These are phyloP conservation scores for Coremacera marginata DNA, from an alignment of 2,888 invertebrate genomes.

Conservation along the genomic window DNA sequence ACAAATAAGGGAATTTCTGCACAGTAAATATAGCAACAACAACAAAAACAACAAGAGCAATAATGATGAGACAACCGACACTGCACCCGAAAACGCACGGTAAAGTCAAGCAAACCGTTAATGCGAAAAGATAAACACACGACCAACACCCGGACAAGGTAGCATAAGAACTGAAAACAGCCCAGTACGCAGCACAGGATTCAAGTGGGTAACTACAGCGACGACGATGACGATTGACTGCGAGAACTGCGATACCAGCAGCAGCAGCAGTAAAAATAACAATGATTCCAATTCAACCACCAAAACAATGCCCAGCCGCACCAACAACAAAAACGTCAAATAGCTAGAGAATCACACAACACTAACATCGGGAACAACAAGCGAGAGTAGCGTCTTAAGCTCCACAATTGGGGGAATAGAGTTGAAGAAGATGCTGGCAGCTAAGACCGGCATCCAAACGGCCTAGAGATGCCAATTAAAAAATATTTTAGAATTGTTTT, in stretches of 20 bases:
- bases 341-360: background rate
- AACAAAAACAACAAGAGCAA: constrained; percentile 18
- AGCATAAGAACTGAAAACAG: constrained; percentile 25
- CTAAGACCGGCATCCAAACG: constrained; percentile 15
- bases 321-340: background rate
- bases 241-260: background rate
- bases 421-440: background rate
- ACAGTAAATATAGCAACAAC: background rate
- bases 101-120: background rate
- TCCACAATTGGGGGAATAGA: background rate
- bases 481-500: too few species aligned
- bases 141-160: constrained; percentile 11
- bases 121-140: background rate
- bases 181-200: background rate
- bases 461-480: too few species aligned
- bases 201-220: constrained; percentile 5
- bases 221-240: background rate
- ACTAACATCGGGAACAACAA: background rate
- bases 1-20: constrained; percentile 32
- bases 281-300: constrained; percentile 17
- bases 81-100: background rate
- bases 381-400: background rate
- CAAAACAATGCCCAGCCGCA: constrained; percentile 11
- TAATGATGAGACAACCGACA: background rate
- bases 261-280: background rate